Evolutionary conservation across 2,797 vertebrate species (phyloP), one percentile per base, ranked within the genome.

Genomic region (Morelia viridis): DNA sequence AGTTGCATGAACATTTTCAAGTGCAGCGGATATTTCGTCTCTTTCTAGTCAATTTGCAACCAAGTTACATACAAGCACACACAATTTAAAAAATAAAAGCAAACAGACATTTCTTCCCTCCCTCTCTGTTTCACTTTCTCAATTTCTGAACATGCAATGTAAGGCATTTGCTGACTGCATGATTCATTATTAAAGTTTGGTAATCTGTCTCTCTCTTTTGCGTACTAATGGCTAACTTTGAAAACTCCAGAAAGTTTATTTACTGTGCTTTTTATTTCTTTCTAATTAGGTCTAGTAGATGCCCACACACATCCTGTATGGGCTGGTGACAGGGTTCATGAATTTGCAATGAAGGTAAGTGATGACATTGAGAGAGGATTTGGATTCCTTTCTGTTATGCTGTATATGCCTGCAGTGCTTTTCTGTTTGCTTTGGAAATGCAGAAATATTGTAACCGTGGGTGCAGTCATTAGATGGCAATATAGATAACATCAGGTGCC

Each of bases 261-360:
- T 84, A 65, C 31, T 58, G 11, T 61, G 3, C 35, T 60, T 94
- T 80, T 95, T 64, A 1, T 85, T 57, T 68, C 3, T 57, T 91
- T 85, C 83, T 10, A 60, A 83, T 94, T 96, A 99, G 99, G 99
- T 41, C 94, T 99, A 96, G 97, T 99, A 93, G 99, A 99, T 89
- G 98, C 98, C 31, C 99, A 99, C 96, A 99, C 99, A 3, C 99
- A 99, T 93, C 99, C 99, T 0, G 98, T 99, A 62, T 99, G 99
- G 99, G 98, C 98, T 92, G 99, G 99, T 8, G 99, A 99, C 95
- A 96, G 99, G 94, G 99, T 99, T 60, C 99, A 99, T 91, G 99
- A 99, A 92, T 99, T 99, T 97, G 98, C 98, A 85, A 99, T 99
- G 99, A 99, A 99, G 99, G 99, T 99, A 98, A 97, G 65, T 84